phyloP scores from a whole-genome alignment of 1,140 invertebrate species.

The Leptopilina boulardi region DNA sequence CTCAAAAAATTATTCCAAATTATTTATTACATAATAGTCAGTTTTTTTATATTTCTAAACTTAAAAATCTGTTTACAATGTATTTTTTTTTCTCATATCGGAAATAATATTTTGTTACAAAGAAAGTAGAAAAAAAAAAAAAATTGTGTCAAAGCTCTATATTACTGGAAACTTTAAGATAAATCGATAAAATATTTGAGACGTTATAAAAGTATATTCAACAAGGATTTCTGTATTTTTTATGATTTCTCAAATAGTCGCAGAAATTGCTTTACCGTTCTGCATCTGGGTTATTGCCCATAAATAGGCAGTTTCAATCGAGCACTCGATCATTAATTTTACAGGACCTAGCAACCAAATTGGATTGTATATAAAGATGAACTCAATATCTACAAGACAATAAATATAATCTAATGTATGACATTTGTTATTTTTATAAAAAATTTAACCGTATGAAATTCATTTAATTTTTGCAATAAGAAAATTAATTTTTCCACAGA shows the following conservation, averaged over 20 bases:
- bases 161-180: background rate
- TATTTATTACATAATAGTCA: no score
- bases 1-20: no score
- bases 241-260: conserved; percentile 23
- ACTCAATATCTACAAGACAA: conserved; percentile 10
- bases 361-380: background rate
- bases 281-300: conserved; percentile 24
- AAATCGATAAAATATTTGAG: background rate
- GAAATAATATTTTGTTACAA: background rate
- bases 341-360: background rate
- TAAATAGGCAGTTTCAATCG: conserved; percentile 28
- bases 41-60: no score
- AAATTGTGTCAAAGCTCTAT: background rate
- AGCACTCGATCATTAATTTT: conserved; percentile 17
- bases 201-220: background rate
- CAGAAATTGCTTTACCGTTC: conserved; percentile 6
- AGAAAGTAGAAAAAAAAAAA: background rate
- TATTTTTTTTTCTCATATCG: no score
- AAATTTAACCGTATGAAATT: background rate
- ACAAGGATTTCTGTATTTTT: conserved; percentile 11
- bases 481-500: no score
- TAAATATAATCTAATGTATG: conserved; percentile 13
- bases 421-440: background rate
- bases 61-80: no score
- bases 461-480: background rate